These are phyloP conservation scores for Cricetomys ansorgei DNA, from an alignment of 2,113 vertebrate species.

Conservation along the genomic window DNA sequence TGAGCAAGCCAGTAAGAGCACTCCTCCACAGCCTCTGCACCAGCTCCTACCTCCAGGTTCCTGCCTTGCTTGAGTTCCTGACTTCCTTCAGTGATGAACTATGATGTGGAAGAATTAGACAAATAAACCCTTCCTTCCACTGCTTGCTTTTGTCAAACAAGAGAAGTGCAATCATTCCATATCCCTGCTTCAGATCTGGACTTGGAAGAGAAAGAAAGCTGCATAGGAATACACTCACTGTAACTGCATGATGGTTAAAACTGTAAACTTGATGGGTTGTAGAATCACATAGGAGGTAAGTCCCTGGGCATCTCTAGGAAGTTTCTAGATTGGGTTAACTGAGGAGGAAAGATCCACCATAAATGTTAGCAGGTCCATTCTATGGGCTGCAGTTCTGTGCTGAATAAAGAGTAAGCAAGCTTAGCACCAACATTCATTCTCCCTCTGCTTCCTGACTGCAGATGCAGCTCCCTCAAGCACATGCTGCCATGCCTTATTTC, in stretches of 20 bases:
- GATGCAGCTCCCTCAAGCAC: background rate
- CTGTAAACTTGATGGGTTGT: background rate
- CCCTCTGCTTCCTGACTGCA: too few relatives aligned
- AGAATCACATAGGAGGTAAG: background rate
- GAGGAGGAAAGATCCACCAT: background rate
- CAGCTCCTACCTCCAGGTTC: background rate
- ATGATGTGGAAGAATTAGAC: background rate
- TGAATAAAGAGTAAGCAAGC: background rate
- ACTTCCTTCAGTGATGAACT: background rate
- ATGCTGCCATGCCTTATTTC: background rate
- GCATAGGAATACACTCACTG: background rate
- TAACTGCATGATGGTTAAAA: background rate
- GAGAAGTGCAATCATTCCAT: fast-evolving
- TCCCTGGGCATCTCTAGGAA: background rate
- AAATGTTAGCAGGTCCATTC: too few relatives aligned
- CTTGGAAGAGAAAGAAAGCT: background rate
- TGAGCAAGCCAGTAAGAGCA: background rate
- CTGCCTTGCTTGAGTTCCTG: background rate
- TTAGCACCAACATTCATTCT: background rate
- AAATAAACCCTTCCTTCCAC: background rate
- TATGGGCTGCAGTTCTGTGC: background rate
- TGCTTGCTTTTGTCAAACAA: background rate
- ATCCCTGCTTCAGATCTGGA: background rate
- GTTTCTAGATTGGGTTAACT: background rate
- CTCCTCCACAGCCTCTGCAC: background rate